phyloP scores from a whole-genome alignment of 2,888 invertebrate species.

The Trichopria drosophilae region DNA sequence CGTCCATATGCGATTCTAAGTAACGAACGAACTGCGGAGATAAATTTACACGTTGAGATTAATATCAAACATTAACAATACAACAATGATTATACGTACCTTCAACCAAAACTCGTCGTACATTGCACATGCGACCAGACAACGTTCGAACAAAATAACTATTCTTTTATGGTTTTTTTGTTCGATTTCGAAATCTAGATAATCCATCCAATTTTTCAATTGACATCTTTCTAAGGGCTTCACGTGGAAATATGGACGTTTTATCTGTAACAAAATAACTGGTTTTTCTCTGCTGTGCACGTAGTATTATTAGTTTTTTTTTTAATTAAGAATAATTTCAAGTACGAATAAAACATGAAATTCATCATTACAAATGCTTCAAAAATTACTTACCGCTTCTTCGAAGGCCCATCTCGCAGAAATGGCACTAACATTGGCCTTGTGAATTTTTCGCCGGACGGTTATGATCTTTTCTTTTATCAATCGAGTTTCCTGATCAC shows the following conservation, averaged over 20 bases:
- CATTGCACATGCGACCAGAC: conserved; percentile 93
- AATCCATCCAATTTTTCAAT: conserved; percentile 95
- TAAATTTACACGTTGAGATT: background rate
- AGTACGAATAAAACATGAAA: background rate
- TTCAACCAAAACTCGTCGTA: conserved; percentile 98
- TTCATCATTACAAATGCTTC: background rate
- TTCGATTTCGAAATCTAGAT: conserved; percentile 91
- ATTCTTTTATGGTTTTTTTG: conserved; percentile 81
- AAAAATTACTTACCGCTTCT: conserved; percentile 75
- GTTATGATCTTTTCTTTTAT: conserved; percentile 86
- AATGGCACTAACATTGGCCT: conserved; percentile 83
- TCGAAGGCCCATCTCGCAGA: conserved; percentile 91
- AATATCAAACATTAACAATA: background rate
- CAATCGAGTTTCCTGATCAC: conserved; percentile 81
- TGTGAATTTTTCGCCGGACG: conserved; percentile 79
- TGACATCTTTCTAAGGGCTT: conserved; percentile 95
- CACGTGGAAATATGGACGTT: conserved; percentile 97
- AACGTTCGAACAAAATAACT: conserved; percentile 89
- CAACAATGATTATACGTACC: conserved; percentile 60
- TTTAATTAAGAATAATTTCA: background rate
- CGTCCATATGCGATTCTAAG: conserved; percentile 72
- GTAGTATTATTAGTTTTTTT: background rate
- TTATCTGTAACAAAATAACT: conserved; percentile 68
- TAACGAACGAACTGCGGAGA: conserved; percentile 79
- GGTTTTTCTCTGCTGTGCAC: conserved; percentile 8